phyloP scores from a whole-genome alignment of 2,113 vertebrate species.

The Hepsetus odoe region DNA sequence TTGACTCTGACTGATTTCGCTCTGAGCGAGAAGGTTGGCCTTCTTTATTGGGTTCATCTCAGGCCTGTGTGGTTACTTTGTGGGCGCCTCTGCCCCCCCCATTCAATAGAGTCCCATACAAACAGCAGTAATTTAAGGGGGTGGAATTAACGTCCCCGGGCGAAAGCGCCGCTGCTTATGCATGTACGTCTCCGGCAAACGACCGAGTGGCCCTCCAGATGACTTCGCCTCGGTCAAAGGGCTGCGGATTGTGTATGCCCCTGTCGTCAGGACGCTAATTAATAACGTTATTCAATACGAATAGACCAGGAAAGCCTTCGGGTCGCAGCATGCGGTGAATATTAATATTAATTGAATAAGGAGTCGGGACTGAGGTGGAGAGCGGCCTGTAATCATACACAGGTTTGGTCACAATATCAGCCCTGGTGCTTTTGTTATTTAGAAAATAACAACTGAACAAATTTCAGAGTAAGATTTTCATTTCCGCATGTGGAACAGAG shows the following conservation, averaged over 20 bases:
- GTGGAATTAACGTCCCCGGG: slow-evolving; percentile 1
- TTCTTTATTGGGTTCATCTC: slow-evolving; percentile 35
- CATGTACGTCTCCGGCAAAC: neutral
- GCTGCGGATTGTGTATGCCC: neutral
- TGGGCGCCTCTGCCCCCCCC: neutral
- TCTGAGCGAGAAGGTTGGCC: slow-evolving; percentile 25
- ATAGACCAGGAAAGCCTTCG: neutral
- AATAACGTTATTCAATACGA: neutral
- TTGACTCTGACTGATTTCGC: slow-evolving; percentile 26
- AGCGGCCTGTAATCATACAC: neutral
- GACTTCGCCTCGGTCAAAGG: neutral
- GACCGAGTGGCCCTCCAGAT: neutral
- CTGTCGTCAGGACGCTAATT: neutral
- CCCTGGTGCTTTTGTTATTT: too few relatives aligned
- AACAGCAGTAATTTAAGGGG: slow-evolving; percentile 9
- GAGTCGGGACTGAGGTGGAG: neutral
- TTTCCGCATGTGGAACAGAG: too few relatives aligned
- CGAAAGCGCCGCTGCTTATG: neutral
- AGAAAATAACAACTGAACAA: too few relatives aligned
- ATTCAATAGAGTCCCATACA: slow-evolving; percentile 19
- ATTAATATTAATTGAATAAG: neutral
- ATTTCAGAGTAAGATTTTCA: too few relatives aligned
- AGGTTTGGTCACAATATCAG: too few relatives aligned
- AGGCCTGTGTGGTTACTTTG: slow-evolving; percentile 1
- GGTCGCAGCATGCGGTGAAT: neutral